phyloP scores from a whole-genome alignment of 2,113 vertebrate genomes.

The Dasyprocta punctata region DNA sequence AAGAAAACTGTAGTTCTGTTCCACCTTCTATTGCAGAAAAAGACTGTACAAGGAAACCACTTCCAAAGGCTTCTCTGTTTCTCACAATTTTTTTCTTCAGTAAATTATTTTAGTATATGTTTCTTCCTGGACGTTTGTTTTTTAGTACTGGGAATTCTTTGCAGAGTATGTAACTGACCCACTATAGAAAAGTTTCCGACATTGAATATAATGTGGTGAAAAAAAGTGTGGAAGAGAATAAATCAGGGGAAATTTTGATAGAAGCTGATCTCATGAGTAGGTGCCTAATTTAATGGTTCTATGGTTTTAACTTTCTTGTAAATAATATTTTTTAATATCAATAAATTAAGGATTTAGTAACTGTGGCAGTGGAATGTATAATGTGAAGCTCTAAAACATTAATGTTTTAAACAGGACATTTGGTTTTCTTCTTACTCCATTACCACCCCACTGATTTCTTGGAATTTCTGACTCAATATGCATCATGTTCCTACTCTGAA shows the following conservation, averaged over 20 bases:
- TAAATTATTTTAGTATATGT: neutral
- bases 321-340: neutral
- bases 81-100: neutral
- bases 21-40: neutral
- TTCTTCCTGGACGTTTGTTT: neutral
- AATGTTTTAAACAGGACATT: neutral
- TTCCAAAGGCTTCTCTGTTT: neutral
- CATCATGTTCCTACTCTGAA: neutral
- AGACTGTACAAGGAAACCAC: neutral
- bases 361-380: neutral
- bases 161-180: neutral
- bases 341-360: neutral
- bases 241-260: neutral
- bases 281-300: neutral
- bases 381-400: neutral
- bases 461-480: conserved; percentile 41
- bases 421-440: conserved; percentile 5
- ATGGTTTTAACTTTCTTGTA: neutral
- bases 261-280: neutral
- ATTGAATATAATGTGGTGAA: neutral
- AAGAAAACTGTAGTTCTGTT: neutral
- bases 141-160: neutral
- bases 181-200: neutral
- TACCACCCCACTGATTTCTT: conserved; percentile 5
- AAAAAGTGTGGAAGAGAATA: neutral